Evolutionary conservation across 2,797 vertebrate species (phyloP).

Genomic region (Prunella strophiata): DNA sequence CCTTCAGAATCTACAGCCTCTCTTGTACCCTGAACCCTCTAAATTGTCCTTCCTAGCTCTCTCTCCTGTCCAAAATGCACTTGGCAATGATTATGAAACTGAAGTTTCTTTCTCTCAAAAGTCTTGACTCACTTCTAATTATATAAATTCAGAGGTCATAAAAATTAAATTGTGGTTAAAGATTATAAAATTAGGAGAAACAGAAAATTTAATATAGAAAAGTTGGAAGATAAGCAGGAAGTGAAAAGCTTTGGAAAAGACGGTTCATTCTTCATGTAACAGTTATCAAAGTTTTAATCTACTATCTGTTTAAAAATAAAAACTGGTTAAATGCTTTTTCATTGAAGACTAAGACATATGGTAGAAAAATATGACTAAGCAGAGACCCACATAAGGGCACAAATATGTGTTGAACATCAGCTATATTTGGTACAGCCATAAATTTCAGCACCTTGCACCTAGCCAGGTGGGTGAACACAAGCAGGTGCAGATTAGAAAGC

Average conservation of each 20-base stretch:
- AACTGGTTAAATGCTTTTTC: not conserved
- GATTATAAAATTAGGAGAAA: not conserved
- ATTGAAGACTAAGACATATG: not conserved
- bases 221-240: not conserved
- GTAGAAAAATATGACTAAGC: constrained; percentile 41
- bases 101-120: not conserved
- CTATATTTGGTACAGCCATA: constrained; percentile 1
- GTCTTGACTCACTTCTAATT: not conserved
- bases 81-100: not conserved
- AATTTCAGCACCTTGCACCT: not conserved
- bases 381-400: not conserved
- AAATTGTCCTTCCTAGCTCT: not conserved
- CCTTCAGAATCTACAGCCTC: not conserved
- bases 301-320: not conserved
- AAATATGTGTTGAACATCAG: not conserved
- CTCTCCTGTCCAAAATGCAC: not conserved
- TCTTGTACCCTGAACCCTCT: not conserved
- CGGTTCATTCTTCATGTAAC: not conserved
- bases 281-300: not conserved
- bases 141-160: not conserved
- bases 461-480: not conserved
- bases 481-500: not conserved
- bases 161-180: not conserved
- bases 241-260: not conserved
- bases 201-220: not conserved